Base-by-base conservation (phyloP, 2,888 invertebrate species). In the Calameuta filiformis region DNA sequence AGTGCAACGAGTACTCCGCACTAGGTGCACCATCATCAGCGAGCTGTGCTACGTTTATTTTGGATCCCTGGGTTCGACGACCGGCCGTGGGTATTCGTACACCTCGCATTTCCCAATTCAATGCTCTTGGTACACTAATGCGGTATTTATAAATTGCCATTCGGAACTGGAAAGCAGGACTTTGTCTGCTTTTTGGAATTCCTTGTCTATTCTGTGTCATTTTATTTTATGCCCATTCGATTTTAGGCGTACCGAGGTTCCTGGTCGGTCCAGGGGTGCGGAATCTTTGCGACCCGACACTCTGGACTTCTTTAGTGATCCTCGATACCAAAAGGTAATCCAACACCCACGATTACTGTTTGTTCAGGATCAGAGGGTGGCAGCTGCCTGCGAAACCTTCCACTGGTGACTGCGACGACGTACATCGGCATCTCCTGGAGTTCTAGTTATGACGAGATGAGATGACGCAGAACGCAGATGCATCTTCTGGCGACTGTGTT, bases 1-100 rank as follows among this genome's bases (percentile, higher is more conserved):
- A 56, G 23, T 23, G 56, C 23, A 56, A 23, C 56, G 56, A 56
- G 56, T 56, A 56, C 23, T 56, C 23, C 23, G 56, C 56, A 56
- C 23, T 56, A 56, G 56, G 31, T 71, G 30, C 30, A 71, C 31
- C 34, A 23, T 12, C 34, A 35, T 12, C 35, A 33, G 34, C 74
- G 35, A 2, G 74, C 35, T 37, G 35, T 23, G 30, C 35, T 81
- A 82, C 84, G 86, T 86, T 87, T 87, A 87, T 87, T 87, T 87
- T 87, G 86, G 84, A 87, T 87, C 84, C 83, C 77, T 79, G 83
- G 81, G 86, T 87, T 87, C 86, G 86, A 87, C 81, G 86, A 87
- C 86, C 86, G 85, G 81, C 82, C 71, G 31, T 71, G 12, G 71
- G 23, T 34, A 34, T 23, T 71, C 71, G 34, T 71, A 56, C 56